Evolutionary conservation across 2,888 invertebrate genomes (phyloP).

Genomic region (Caenorhabditis doughertyi): DNA sequence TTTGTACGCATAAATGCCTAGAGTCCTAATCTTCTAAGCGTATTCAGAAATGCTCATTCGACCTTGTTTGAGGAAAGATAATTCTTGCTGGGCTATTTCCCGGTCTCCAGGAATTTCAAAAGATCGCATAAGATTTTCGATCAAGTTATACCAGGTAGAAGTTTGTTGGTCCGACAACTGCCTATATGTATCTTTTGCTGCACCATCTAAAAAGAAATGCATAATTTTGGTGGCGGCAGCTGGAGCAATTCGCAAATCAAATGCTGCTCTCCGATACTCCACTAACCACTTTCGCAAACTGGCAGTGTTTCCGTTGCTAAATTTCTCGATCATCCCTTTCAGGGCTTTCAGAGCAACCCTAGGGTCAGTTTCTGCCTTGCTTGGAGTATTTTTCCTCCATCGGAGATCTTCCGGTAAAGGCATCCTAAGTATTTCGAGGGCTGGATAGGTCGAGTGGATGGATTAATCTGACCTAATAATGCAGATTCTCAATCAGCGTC

Average conservation of each 20-base stretch:
- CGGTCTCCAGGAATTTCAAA: constrained; percentile 2
- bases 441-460: no score
- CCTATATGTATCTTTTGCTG: not conserved
- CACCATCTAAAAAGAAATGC: not conserved
- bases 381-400: no score
- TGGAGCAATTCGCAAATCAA: not conserved
- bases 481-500: no score
- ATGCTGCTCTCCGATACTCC: not conserved
- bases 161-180: not conserved
- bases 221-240: not conserved
- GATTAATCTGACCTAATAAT: no score
- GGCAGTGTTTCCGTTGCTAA: not conserved
- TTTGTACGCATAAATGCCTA: not conserved
- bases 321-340: no score
- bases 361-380: no score
- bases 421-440: no score
- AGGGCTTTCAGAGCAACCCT: no score
- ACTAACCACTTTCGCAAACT: not conserved
- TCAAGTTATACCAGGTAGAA: not conserved
- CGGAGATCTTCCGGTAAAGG: no score
- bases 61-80: not conserved
- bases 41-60: not conserved
- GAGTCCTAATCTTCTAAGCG: not conserved
- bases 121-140: not conserved
- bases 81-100: not conserved